phyloP scores from a whole-genome alignment of 1,140 invertebrate species.

The Orchestia grillus region DNA sequence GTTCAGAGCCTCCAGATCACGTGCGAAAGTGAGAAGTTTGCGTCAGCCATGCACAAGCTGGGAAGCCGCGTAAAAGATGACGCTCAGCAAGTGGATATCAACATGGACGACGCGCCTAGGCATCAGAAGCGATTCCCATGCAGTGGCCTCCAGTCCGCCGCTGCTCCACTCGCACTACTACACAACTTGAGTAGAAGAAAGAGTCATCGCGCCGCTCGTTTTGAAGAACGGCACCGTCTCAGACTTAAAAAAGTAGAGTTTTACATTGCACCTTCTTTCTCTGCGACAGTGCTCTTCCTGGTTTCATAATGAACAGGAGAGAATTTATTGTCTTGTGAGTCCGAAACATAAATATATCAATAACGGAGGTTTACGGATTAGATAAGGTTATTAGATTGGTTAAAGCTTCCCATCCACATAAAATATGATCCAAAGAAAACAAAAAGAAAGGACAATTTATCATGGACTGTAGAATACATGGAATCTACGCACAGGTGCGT shows the following conservation, averaged over 20 bases:
- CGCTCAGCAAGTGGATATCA: conserved; percentile 23
- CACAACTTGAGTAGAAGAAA: background rate
- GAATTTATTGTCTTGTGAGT: background rate
- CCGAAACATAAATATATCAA: too few relatives aligned
- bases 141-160: background rate
- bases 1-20: background rate
- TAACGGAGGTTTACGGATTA: too few relatives aligned
- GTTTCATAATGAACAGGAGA: background rate
- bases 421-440: too few relatives aligned
- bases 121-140: conserved; percentile 34
- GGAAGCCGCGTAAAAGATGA: conserved; percentile 2
- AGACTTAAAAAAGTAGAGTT: background rate
- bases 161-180: background rate
- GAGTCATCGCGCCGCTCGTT: background rate
- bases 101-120: background rate
- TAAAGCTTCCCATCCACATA: too few relatives aligned
- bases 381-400: too few relatives aligned
- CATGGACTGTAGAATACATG: too few relatives aligned
- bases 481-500: too few relatives aligned
- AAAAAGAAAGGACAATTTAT: too few relatives aligned
- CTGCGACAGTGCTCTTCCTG: background rate
- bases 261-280: background rate
- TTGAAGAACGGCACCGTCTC: background rate
- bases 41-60: background rate
- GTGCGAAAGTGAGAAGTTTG: background rate